Evolutionary conservation across 2,888 invertebrate genomes (phyloP), one percentile per base, ranked within the genome.

Genomic region (Pterobdella sp.): DNA sequence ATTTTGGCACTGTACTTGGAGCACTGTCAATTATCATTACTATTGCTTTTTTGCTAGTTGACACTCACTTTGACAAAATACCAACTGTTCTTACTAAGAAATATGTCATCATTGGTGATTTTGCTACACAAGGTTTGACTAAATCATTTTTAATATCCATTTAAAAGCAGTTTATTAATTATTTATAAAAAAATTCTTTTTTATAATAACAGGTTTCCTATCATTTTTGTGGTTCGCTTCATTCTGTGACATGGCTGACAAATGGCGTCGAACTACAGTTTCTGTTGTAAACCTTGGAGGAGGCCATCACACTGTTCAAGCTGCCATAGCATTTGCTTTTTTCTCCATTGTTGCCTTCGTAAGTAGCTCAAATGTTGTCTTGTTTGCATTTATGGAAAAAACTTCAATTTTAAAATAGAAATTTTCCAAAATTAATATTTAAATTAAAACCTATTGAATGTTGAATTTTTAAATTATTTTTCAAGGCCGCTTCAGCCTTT

Each of bases 311-410:
- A 56, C 60, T 26, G 60, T 56, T n/a, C 60, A 22, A 26, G 60
- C 60, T 3, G 60, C 60, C 60, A 56, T 56, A 26, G 60, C 60
- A 26, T 56, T 56, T n/a, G 60, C 60, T 3, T 56, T 56, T 26
- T 56, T 56, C n/a, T 22, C 60, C 60, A 56, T 56, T 26, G n/a
- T 56, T n/a, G 60, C 60, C n/a, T 56, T 56, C 26, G 60, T 56
- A 3, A 56, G 60, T 56, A 26, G 10, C 7, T 22, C 22, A 42
- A 42, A 14, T 42, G 22, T n/a, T n/a, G n/a, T n/a, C n/a, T n/a
- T n/a, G n/a, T n/a, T n/a, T n/a, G n/a, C n/a, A n/a, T n/a, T n/a
- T n/a, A n/a, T n/a, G n/a, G n/a, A n/a, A n/a, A n/a, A n/a, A n/a
- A n/a, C n/a, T n/a, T n/a, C n/a, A n/a, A n/a, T n/a, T n/a, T n/a